These are phyloP conservation scores for Eulimnadia texana DNA, from an alignment of 1,140 invertebrate species.

Conservation along the genomic window DNA sequence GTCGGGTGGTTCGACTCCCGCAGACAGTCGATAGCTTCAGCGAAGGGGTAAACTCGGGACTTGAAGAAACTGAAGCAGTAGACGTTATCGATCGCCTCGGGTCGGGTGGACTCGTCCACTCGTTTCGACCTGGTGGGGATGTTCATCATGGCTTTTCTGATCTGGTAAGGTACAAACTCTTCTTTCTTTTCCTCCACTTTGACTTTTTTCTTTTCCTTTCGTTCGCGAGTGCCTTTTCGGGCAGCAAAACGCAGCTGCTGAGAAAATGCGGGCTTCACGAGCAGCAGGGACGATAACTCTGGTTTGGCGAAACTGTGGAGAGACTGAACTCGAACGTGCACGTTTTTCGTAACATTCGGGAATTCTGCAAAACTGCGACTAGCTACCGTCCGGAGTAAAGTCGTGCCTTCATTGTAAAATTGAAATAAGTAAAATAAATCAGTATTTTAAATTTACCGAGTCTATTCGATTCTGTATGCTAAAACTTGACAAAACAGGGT, in stretches of 20 bases:
- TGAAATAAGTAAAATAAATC: too few species aligned
- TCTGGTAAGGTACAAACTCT: constrained; percentile 14
- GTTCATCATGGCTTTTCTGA: constrained; percentile 3
- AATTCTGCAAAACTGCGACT: too few species aligned
- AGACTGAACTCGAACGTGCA: too few species aligned
- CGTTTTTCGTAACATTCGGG: too few species aligned
- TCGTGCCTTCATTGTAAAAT: too few species aligned
- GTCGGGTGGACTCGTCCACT: constrained; percentile 40
- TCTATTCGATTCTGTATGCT: too few species aligned
- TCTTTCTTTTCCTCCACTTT: constrained; percentile 43
- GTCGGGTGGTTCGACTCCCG: constrained; percentile 59
- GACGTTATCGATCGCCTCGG: constrained; percentile 46
- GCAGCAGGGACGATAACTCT: too few species aligned
- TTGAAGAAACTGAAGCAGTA: constrained; percentile 42
- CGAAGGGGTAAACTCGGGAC: constrained; percentile 44
- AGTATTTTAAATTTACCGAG: too few species aligned
- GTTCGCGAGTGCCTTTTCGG: constrained; percentile 55
- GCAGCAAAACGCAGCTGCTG: constrained; percentile 27
- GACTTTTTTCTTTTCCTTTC: constrained; percentile 44
- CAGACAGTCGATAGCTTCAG: constrained; percentile 54
- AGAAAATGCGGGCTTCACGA: not conserved
- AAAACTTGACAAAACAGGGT: too few species aligned
- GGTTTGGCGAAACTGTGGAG: too few species aligned
- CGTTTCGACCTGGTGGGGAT: constrained; percentile 3
- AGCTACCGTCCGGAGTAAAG: too few species aligned